Percentiles rank a stretch among this genome's conserved stretches.
Conservation (phyloP, 2,888 invertebrate genomes). For the Drosophila flavopinicola region DNA sequence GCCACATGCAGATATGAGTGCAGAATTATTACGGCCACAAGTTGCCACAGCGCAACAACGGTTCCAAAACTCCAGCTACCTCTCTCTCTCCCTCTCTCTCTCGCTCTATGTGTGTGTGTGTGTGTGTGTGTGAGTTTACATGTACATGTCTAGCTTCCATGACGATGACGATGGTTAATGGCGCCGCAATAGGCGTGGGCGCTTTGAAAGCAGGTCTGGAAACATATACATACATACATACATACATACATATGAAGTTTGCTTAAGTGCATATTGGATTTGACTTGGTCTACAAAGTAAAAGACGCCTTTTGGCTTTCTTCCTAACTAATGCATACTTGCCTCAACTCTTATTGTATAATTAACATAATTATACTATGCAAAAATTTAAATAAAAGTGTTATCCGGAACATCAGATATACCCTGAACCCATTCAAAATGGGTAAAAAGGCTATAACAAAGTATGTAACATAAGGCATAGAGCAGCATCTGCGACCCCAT, state of each 20-base stretch:
- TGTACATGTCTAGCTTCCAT: slow-evolving; percentile 24
- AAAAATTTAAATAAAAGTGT: no score
- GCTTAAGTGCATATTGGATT: slow-evolving; percentile 10
- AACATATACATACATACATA: not conserved
- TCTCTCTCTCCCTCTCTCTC: no score
- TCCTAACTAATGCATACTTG: no score
- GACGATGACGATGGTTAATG: slow-evolving; percentile 30
- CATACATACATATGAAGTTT: not conserved
- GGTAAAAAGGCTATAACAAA: no score
- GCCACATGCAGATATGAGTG: slow-evolving; percentile 69
- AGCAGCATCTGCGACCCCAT: no score
- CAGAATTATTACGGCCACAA: slow-evolving; percentile 65
- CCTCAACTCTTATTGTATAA: no score
- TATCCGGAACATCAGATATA: no score
- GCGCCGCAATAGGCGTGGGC: slow-evolving; percentile 29
- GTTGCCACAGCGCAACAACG: slow-evolving; percentile 32
- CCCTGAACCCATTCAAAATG: no score
- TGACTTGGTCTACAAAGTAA: not conserved
- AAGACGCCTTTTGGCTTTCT: no score
- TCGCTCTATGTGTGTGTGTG: slow-evolving; percentile 1
- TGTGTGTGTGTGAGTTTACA: not conserved
- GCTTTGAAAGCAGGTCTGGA: slow-evolving; percentile 1
- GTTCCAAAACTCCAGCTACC: slow-evolving; percentile 16
- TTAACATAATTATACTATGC: no score
- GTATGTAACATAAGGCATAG: no score